Conservation (phyloP, 1,140 invertebrate genomes). For the Cyphomyrmex costatus region DNA sequence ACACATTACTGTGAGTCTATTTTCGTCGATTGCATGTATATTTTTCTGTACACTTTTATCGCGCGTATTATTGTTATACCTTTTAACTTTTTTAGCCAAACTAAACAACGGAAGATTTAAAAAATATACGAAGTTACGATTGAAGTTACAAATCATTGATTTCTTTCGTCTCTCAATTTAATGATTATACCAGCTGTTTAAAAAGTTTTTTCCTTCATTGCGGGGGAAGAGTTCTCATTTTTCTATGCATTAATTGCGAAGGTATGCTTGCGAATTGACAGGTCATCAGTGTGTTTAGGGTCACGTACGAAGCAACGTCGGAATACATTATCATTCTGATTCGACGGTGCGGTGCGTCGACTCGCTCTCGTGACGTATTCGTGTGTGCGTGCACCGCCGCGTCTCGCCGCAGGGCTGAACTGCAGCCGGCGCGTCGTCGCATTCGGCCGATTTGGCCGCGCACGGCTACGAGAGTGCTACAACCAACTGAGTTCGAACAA, state of each 20-base stretch:
- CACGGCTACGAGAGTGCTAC: no score
- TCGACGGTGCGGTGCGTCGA: conserved; percentile 64
- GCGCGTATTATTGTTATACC: background rate
- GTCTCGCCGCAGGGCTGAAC: background rate
- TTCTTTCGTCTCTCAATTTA: background rate
- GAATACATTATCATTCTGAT: conserved; percentile 82
- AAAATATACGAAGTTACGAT: background rate
- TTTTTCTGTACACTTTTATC: background rate
- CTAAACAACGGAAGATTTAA: background rate
- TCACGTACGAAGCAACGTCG: conserved; percentile 79
- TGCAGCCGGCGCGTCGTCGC: conserved; percentile 30
- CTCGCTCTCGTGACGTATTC: conserved; percentile 31
- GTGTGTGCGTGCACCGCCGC: conserved; percentile 9
- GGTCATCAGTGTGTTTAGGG: conserved; percentile 81
- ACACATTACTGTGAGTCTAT: background rate
- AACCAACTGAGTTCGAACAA: conserved; percentile 16
- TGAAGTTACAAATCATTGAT: background rate
- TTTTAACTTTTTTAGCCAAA: background rate
- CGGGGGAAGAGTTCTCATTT: background rate
- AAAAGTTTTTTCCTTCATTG: background rate
- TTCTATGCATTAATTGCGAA: background rate
- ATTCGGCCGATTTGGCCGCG: no score
- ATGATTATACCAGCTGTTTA: background rate
- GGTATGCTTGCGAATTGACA: conserved; percentile 78
- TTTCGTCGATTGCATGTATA: background rate